Conservation (phyloP, 2,113 vertebrate genomes). For the Struthio camelus region DNA sequence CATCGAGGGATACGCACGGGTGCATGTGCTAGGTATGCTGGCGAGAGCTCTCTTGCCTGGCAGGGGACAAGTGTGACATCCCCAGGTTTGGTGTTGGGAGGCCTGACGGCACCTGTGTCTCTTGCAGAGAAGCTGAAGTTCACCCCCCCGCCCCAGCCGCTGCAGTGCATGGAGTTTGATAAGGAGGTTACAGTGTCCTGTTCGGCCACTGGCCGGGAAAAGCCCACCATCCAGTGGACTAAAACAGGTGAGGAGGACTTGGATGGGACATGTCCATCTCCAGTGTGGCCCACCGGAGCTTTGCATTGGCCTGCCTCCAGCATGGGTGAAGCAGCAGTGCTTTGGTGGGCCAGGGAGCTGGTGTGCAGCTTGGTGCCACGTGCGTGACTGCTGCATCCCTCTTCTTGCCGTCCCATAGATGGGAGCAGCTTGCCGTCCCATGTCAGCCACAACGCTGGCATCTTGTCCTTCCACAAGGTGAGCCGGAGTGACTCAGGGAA, state of each 20-base stretch:
- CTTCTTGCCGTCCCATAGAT: slow-evolving; percentile 74
- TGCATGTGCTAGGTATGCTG: slow-evolving; percentile 85
- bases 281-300: not conserved
- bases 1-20: slow-evolving; percentile 84
- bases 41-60: not conserved
- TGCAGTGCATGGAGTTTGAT: slow-evolving; percentile 95
- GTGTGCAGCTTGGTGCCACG: fast-evolving
- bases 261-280: not conserved
- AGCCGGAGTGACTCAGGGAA: slow-evolving; percentile 88
- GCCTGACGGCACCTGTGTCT: not conserved
- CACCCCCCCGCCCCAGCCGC: slow-evolving; percentile 88
- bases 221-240: slow-evolving; percentile 90
- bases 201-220: slow-evolving; percentile 89
- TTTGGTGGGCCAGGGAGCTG: fast-evolving
- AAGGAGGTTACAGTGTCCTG: slow-evolving; percentile 89
- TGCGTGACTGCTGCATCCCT: not conserved
- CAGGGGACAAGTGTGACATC: fast-evolving
- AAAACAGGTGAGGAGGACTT: slow-evolving; percentile 83
- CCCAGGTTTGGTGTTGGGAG: too few species aligned
- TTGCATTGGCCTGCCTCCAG: fast-evolving
- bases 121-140: slow-evolving; percentile 95
- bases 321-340: fast-evolving
- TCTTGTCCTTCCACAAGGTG: slow-evolving; percentile 89
- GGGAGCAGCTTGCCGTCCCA: slow-evolving; percentile 86
- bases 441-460: slow-evolving; percentile 83